Conservation (phyloP, 2,888 invertebrate genomes). For the Morinoia aosen region DNA sequence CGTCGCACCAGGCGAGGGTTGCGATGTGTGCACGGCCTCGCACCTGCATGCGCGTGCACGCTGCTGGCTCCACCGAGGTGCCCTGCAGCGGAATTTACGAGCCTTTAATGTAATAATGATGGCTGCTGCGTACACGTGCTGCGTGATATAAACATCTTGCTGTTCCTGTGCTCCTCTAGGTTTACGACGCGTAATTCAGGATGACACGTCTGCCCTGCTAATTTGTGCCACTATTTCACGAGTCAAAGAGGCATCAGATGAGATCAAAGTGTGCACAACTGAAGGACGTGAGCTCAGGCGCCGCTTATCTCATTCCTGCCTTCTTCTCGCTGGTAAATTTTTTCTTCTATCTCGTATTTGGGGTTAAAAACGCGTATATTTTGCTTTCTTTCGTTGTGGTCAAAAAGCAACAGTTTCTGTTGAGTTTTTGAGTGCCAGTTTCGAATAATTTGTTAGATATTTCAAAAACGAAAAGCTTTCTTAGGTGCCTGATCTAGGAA, state of each 20-base stretch:
- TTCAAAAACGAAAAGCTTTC: not conserved
- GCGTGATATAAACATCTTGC: not conserved
- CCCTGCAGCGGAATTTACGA: not conserved
- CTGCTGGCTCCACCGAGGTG: not conserved
- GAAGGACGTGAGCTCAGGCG: not conserved
- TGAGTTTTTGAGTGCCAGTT: not conserved
- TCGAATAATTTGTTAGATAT: not conserved
- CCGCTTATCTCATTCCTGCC: not conserved
- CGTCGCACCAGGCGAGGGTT: not conserved
- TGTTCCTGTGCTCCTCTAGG: not conserved
- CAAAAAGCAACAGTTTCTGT: not conserved
- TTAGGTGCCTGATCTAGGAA: not conserved
- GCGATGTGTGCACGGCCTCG: not conserved
- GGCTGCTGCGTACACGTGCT: not conserved
- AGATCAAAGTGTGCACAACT: not conserved
- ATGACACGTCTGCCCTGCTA: slow-evolving; percentile 17
- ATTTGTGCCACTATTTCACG: not conserved
- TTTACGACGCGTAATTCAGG: not conserved
- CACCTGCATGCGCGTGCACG: not conserved
- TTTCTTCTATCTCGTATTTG: not conserved
- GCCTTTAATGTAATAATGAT: not conserved
- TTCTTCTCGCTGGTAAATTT: not conserved
- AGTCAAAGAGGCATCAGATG: not conserved
- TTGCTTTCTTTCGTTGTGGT: not conserved
- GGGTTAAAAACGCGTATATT: not conserved